Evolutionary conservation across 2,797 vertebrate genomes (phyloP).

Genomic region (Microctenopoma steveboyesi): DNA sequence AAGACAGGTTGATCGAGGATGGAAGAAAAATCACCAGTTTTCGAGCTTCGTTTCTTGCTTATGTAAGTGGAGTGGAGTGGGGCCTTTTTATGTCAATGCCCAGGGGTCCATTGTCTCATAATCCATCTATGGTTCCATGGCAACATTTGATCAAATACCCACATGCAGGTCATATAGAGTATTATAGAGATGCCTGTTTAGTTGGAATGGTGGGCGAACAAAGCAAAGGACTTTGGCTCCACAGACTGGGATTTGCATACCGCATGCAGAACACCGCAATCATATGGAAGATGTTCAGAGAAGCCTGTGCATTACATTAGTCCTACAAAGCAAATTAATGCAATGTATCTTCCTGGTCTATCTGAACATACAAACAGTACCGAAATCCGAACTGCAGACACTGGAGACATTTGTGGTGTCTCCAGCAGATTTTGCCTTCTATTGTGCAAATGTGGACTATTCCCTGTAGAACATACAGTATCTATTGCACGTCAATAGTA

Average conservation of each 20-base stretch:
- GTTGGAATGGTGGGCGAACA: neutral
- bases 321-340: no score
- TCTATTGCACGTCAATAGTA: neutral
- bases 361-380: no score
- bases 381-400: neutral
- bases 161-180: neutral
- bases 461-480: neutral
- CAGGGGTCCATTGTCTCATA: neutral
- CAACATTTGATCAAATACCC: conserved; percentile 5
- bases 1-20: neutral
- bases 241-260: neutral
- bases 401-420: neutral
- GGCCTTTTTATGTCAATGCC: neutral
- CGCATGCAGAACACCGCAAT: neutral
- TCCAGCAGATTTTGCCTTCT: neutral
- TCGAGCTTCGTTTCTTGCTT: neutral
- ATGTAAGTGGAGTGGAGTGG: neutral
- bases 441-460: neutral
- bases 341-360: no score
- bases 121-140: neutral
- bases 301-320: neutral
- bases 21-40: neutral
- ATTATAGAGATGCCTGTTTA: neutral
- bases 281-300: neutral
- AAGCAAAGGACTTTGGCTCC: neutral